Evolutionary conservation across 1,140 invertebrate genomes (phyloP).

Genomic region (Aphelenchoides besseyi): DNA sequence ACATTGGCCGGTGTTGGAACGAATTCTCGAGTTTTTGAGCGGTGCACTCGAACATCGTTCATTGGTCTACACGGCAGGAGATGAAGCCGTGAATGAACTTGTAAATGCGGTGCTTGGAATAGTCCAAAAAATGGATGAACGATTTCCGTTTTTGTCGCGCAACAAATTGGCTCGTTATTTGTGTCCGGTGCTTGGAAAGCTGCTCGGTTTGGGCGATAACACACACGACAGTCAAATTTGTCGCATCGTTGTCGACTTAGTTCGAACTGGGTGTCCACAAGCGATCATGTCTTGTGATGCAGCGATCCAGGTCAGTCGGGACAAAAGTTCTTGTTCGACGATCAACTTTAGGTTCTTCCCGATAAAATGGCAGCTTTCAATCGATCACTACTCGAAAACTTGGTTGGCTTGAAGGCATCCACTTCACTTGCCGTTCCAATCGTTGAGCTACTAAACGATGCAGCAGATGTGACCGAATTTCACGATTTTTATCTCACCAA

Average conservation of each 20-base stretch:
- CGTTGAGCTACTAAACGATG: constrained; percentile 18
- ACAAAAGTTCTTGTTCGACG: too few species aligned
- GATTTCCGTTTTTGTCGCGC: background rate
- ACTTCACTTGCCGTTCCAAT: constrained; percentile 32
- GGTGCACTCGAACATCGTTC: background rate
- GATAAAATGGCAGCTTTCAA: constrained; percentile 27
- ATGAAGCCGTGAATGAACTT: constrained; percentile 5
- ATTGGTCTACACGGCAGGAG: constrained; percentile 21
- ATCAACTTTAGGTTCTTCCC: constrained; percentile 25
- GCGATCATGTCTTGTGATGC: constrained; percentile 29
- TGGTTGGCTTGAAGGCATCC: constrained; percentile 8
- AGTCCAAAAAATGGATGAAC: background rate
- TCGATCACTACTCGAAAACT: constrained; percentile 15
- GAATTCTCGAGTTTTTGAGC: constrained; percentile 23
- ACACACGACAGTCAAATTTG: constrained; percentile 18
- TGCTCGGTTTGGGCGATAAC: constrained; percentile 30
- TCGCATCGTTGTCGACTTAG: background rate
- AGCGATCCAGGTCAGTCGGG: background rate
- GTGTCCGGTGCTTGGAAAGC: constrained; percentile 31
- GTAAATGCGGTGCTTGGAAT: background rate
- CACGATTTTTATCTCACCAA: constrained; percentile 30
- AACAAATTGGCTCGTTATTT: constrained; percentile 18
- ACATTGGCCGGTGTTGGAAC: constrained; percentile 19
- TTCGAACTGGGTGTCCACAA: constrained; percentile 5
- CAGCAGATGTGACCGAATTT: constrained; percentile 24